phyloP scores from a whole-genome alignment of 2,113 vertebrate genomes.

The Onychorhynchus coronatus region DNA sequence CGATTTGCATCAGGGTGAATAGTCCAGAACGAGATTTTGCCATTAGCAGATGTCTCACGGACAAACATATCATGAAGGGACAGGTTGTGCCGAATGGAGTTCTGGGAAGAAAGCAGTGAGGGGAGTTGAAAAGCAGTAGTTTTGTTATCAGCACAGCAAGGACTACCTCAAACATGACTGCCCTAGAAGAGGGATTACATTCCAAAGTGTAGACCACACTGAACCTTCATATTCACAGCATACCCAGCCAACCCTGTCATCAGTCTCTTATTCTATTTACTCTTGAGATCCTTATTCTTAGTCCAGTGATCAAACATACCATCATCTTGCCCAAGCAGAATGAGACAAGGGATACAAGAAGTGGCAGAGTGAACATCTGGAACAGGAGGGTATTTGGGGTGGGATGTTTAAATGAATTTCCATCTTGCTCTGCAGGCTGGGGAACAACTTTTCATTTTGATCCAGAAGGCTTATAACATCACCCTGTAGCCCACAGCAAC shows the following conservation, averaged over 20 bases:
- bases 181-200: background rate
- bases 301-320: background rate
- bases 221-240: background rate
- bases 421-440: background rate
- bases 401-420: background rate
- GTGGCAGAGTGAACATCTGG: background rate
- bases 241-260: background rate
- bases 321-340: background rate
- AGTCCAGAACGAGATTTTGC: constrained; percentile 93
- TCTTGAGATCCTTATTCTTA: background rate
- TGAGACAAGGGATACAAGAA: background rate
- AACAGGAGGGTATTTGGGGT: background rate
- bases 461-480: background rate
- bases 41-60: constrained; percentile 83
- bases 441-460: background rate
- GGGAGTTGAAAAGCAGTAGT: background rate
- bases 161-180: background rate
- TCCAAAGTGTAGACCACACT: background rate
- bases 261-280: background rate
- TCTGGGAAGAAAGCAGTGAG: constrained; percentile 71
- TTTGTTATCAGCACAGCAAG: background rate
- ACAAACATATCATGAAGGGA: constrained; percentile 95
- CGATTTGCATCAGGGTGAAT: constrained; percentile 93
- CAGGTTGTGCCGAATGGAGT: constrained; percentile 95
- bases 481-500: background rate